These are phyloP conservation scores for Pitta sordida DNA, from an alignment of 2,113 vertebrate genomes.

Conservation along the genomic window DNA sequence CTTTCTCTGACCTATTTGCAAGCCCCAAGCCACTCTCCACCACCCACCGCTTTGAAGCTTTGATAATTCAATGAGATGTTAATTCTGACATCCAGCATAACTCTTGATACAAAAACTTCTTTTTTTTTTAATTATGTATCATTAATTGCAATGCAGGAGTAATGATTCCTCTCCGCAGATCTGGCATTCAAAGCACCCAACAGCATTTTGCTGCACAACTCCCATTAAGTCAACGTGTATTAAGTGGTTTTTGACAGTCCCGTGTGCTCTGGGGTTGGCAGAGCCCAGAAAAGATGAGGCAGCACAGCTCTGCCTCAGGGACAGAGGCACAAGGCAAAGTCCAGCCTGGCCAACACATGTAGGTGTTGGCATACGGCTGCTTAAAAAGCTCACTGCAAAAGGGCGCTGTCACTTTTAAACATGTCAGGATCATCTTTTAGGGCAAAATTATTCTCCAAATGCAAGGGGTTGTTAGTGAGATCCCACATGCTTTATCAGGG, in stretches of 20 bases:
- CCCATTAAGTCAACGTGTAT: not conserved
- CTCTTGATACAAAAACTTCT: not conserved
- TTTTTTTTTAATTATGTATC: not conserved
- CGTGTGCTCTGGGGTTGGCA: not conserved
- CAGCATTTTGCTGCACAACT: not conserved
- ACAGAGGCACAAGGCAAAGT: not conserved
- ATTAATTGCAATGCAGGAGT: conserved; percentile 19
- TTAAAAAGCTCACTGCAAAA: not conserved
- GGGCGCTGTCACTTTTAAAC: not conserved
- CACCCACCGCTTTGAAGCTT: conserved; percentile 41
- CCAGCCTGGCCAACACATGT: not conserved
- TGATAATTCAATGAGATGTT: conserved; percentile 57
- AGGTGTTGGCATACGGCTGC: not conserved
- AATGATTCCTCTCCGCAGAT: not conserved
- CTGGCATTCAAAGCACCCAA: not conserved
- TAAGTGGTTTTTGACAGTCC: not conserved
- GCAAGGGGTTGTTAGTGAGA: not conserved
- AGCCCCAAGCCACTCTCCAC: conserved; percentile 39
- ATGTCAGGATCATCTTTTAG: not conserved
- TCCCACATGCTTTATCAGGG: not conserved
- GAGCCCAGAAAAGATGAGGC: not conserved
- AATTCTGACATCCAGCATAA: conserved; percentile 35
- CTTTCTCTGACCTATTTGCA: conserved; percentile 59
- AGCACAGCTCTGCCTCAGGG: not conserved
- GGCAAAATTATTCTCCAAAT: not conserved